Conservation (phyloP, 2,888 invertebrate genomes). For the Halictus ligatus region DNA sequence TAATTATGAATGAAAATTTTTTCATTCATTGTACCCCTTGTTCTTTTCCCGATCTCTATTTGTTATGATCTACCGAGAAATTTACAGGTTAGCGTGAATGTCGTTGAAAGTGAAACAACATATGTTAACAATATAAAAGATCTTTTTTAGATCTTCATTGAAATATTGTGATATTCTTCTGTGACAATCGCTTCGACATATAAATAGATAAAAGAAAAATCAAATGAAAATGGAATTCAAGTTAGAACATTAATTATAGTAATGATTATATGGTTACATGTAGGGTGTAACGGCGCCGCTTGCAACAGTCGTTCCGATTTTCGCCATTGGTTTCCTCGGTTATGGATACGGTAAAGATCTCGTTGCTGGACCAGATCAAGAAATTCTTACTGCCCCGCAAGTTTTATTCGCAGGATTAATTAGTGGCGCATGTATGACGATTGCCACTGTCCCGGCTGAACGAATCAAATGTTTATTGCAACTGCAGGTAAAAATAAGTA, state of each 20-base stretch:
- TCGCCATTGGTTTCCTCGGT: background rate
- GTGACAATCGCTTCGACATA: no score
- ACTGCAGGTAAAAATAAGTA: background rate
- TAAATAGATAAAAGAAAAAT: background rate
- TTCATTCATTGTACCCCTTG: background rate
- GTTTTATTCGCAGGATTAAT: conserved; percentile 1
- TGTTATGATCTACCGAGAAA: background rate
- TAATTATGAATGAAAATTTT: background rate
- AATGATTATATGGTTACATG: background rate
- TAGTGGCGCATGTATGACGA: background rate
- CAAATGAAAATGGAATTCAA: background rate
- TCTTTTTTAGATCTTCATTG: no score
- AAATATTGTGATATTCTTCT: no score
- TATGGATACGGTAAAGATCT: conserved; percentile 5
- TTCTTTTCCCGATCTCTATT: background rate
- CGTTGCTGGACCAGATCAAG: conserved; percentile 4
- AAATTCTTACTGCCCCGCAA: background rate
- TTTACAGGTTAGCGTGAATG: background rate
- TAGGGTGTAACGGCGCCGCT: conserved; percentile 2
- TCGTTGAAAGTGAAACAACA: background rate
- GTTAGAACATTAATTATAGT: background rate
- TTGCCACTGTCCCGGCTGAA: background rate
- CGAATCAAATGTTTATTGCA: conserved; percentile 18
- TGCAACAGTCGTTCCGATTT: background rate
- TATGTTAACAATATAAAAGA: no score